These are phyloP conservation scores for Philotrypesis tridentata DNA, from an alignment of 1,140 invertebrate species.

Conservation along the genomic window DNA sequence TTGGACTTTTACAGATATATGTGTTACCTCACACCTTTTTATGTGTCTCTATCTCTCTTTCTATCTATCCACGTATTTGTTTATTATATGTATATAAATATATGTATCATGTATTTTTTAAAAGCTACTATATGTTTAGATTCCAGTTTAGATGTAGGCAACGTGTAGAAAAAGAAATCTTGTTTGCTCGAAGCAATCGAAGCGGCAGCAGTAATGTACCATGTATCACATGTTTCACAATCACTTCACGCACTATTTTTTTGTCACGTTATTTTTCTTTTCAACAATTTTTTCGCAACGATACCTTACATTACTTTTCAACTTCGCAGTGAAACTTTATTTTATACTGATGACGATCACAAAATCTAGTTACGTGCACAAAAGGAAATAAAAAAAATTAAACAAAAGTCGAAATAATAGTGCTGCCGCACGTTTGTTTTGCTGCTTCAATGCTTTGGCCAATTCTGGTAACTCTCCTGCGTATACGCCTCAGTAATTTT, in stretches of 20 bases:
- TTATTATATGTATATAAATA: conserved; percentile 30
- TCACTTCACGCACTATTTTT: not conserved
- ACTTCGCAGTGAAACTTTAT: not conserved
- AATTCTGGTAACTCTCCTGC: not conserved
- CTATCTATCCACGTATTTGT: not conserved
- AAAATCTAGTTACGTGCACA: not conserved
- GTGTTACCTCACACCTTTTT: conserved; percentile 4
- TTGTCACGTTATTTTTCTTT: not conserved
- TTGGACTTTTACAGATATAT: conserved; percentile 25
- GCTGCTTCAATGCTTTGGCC: conserved; percentile 36
- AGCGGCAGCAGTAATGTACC: conserved; percentile 38
- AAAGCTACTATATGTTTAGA: not conserved
- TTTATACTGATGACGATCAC: not conserved
- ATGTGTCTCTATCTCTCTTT: no score
- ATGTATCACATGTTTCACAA: not conserved
- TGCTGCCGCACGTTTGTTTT: conserved; percentile 47
- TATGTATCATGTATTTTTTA: conserved; percentile 17
- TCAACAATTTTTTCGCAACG: not conserved
- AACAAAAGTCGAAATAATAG: not conserved
- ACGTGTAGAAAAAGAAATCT: conserved; percentile 2
- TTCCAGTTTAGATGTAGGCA: not conserved
- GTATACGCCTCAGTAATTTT: not conserved
- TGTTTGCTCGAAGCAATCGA: conserved; percentile 44
- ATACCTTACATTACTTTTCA: not conserved
- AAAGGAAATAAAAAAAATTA: not conserved